Conservation (phyloP, 2,113 vertebrate genomes). For the Archocentrus centrarchus region DNA sequence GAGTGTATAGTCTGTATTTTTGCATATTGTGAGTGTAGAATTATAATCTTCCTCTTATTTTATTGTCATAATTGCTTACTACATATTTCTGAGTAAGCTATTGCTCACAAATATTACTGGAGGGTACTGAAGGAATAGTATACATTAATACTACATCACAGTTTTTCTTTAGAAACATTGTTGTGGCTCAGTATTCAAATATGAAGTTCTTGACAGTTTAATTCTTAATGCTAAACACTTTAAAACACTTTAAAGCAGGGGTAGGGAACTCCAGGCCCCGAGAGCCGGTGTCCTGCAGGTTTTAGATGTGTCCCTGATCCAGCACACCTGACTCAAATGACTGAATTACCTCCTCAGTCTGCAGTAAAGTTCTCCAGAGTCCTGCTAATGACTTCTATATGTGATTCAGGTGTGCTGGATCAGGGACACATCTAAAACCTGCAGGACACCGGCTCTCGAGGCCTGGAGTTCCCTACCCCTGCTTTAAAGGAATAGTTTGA, state of each 20-base stretch:
- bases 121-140: neutral
- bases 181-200: neutral
- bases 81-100: neutral
- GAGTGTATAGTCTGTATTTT: neutral
- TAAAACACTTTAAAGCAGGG: neutral
- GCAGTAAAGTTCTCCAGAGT: too few relatives aligned
- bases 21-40: neutral
- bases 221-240: neutral
- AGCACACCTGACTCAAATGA: too few relatives aligned
- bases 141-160: neutral
- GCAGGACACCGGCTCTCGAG: too few relatives aligned
- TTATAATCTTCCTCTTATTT: neutral
- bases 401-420: too few relatives aligned
- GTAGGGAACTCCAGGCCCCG: too few relatives aligned
- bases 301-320: too few relatives aligned
- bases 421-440: too few relatives aligned
- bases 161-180: neutral
- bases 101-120: neutral
- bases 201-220: constrained; percentile 1
- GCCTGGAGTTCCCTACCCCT: too few relatives aligned
- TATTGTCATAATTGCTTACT: neutral
- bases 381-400: too few relatives aligned
- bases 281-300: too few relatives aligned
- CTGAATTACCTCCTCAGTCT: too few relatives aligned
- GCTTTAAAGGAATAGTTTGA: constrained; percentile 11